Evolutionary conservation across 2,113 vertebrate species (phyloP).

Genomic region (Illadopsis cleaveri): DNA sequence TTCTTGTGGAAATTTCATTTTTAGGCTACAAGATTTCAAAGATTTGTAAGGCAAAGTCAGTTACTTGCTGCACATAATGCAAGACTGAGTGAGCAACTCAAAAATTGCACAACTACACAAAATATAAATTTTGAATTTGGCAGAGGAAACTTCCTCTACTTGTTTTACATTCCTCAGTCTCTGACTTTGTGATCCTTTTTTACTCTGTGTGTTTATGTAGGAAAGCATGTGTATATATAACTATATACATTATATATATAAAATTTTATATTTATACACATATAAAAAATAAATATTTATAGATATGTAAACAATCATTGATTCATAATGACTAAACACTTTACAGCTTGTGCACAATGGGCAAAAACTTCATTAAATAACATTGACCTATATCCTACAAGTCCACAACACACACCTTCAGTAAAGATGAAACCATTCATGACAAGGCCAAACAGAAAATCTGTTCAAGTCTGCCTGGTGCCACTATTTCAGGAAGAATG

Average conservation of each 20-base stretch:
- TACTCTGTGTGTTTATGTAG: not conserved
- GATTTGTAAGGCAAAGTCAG: not conserved
- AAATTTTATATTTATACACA: not conserved
- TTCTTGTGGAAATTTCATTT: not conserved
- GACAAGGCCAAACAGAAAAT: not conserved
- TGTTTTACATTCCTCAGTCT: not conserved
- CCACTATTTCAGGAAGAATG: not conserved
- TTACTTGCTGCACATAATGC: not conserved
- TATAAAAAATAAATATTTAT: not conserved
- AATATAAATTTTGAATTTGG: not conserved
- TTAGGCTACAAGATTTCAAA: not conserved
- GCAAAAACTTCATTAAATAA: not conserved
- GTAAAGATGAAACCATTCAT: constrained; percentile 16
- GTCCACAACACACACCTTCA: constrained; percentile 6
- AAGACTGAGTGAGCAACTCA: not conserved
- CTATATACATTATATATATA: no score
- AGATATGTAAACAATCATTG: not conserved
- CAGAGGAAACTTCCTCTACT: not conserved
- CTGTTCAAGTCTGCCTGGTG: not conserved
- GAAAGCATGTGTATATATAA: fast-evolving
- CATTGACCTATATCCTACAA: not conserved
- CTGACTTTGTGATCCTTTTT: not conserved
- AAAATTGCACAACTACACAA: not conserved
- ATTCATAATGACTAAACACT: not conserved
- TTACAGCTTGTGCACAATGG: not conserved